A percentile compares a stretch with the other conserved stretches of the same genome.
Evolutionary conservation across 92 coral and sea anemone species (phyloP).

Genomic region (Plumapathes pennacea): DNA sequence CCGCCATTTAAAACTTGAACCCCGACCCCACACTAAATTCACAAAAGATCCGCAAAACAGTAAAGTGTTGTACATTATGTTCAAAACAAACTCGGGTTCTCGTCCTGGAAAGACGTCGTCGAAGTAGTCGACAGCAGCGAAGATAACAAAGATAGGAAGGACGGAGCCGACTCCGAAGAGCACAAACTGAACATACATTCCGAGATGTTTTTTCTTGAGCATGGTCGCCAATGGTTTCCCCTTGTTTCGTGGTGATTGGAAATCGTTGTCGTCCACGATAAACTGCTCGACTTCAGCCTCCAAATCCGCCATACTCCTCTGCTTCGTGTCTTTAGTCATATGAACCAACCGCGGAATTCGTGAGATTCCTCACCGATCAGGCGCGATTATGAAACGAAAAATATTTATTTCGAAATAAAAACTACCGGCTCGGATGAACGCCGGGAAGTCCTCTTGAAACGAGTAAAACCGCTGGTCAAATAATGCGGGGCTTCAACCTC

Average conservation of each 20-base stretch:
- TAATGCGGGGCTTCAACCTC: too few species aligned
- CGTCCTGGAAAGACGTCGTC: conserved; percentile 79
- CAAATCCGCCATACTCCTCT: conserved; percentile 80
- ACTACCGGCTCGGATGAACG: too few species aligned
- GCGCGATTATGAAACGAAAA: too few species aligned
- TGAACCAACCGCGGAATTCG: too few species aligned
- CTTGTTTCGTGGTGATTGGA: conserved; percentile 24
- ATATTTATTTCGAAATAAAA: too few species aligned
- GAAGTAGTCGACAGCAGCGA: conserved; percentile 88
- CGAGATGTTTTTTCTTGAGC: conserved; percentile 58
- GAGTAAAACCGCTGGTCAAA: too few species aligned
- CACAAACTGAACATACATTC: conserved; percentile 85
- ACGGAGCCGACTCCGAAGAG: conserved; percentile 87
- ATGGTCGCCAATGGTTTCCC: conserved; percentile 67
- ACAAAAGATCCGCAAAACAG: conserved; percentile 85
- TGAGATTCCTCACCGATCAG: too few species aligned
- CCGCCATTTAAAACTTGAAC: conserved; percentile 81
- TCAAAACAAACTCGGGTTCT: conserved; percentile 82
- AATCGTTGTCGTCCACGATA: conserved; percentile 61
- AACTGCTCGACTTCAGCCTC: conserved; percentile 82
- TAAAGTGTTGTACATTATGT: conserved; percentile 78
- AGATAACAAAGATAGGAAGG: conserved; percentile 76
- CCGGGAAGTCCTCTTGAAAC: too few species aligned
- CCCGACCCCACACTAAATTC: conserved; percentile 87
- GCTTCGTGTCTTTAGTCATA: too few species aligned